These are phyloP conservation scores for Camelus bactrianus DNA, from an alignment of 2,113 vertebrate species.

Conservation along the genomic window DNA sequence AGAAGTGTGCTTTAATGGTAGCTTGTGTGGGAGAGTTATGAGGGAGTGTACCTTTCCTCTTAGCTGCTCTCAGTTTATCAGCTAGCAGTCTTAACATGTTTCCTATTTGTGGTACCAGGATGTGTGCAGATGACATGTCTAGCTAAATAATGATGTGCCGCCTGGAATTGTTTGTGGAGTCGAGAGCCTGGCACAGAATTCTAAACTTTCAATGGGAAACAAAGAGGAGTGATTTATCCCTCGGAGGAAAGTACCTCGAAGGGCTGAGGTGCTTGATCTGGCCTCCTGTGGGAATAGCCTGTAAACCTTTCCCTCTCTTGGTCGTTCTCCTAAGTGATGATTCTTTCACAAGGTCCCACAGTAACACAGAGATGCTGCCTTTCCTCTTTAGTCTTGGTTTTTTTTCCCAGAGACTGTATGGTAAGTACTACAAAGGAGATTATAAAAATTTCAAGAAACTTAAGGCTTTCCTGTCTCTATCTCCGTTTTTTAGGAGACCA, in stretches of 20 bases:
- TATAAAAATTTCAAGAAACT: neutral
- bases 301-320: neutral
- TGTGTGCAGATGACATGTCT: neutral
- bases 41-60: neutral
- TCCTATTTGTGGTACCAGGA: neutral
- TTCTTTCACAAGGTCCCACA: neutral
- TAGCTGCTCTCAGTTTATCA: neutral
- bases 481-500: neutral
- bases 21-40: neutral
- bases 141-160: neutral
- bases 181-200: neutral
- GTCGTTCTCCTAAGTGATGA: slow-evolving; percentile 16
- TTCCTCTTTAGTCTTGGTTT: neutral
- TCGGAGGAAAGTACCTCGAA: neutral
- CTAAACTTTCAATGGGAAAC: neutral
- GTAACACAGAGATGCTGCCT: neutral
- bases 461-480: neutral
- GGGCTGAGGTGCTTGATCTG: neutral
- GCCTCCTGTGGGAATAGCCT: neutral
- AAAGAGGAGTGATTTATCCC: neutral
- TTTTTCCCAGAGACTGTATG: neutral
- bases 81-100: neutral
- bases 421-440: neutral
- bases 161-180: slow-evolving; percentile 25
- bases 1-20: neutral